These are phyloP conservation scores for Aricia artaxerxes DNA, from an alignment of 2,888 invertebrate genomes.

Conservation along the genomic window DNA sequence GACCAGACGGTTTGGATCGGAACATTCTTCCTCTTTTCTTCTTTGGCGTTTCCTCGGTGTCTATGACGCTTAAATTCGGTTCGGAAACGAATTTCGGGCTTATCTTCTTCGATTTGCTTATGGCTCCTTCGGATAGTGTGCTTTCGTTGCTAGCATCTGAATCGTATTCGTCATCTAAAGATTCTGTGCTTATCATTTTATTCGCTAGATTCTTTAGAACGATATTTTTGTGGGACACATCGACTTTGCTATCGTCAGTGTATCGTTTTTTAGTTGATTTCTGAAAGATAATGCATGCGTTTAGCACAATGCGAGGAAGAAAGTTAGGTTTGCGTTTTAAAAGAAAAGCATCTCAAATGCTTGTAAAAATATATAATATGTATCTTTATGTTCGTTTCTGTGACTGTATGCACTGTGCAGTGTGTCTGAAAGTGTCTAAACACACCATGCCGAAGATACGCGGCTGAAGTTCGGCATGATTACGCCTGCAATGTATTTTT, in stretches of 20 bases:
- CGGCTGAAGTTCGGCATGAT: no score
- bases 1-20: constrained; percentile 62
- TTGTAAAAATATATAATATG: no score
- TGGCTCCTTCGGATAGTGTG: constrained; percentile 69
- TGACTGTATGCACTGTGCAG: no score
- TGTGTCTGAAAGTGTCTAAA: no score
- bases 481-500: no score
- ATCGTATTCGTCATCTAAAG: constrained; percentile 64
- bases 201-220: constrained; percentile 70
- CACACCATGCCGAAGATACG: no score
- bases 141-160: constrained; percentile 72
- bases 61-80: constrained; percentile 69
- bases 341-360: neutral
- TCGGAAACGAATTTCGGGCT: constrained; percentile 77
- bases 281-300: constrained; percentile 62
- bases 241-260: constrained; percentile 61
- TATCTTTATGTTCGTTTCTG: no score
- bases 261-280: constrained; percentile 65
- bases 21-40: constrained; percentile 69
- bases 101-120: constrained; percentile 58
- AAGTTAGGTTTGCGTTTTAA: constrained; percentile 32
- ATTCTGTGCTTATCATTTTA: constrained; percentile 70
- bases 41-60: constrained; percentile 69
- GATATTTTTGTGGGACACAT: constrained; percentile 71
- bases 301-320: constrained; percentile 38